phyloP scores from a whole-genome alignment of 1,140 invertebrate species.

The Drosophila ananassae region DNA sequence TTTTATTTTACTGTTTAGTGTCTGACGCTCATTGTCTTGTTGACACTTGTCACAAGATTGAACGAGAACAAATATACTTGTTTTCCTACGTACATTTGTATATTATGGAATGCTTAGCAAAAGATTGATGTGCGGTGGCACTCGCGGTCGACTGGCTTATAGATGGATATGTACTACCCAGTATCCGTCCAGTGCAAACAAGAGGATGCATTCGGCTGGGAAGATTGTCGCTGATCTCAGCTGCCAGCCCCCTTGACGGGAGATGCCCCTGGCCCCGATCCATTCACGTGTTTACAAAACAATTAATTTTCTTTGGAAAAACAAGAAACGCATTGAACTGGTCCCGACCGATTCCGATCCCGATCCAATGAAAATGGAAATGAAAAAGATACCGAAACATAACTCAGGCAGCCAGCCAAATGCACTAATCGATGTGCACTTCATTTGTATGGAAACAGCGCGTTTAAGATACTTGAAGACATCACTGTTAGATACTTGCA shows the following conservation, averaged over 20 bases:
- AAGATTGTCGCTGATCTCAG: conserved; percentile 35
- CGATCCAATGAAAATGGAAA: conserved; percentile 39
- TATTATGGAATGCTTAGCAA: conserved; percentile 48
- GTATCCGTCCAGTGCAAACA: conserved; percentile 21
- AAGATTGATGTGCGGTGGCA: conserved; percentile 66
- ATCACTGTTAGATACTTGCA: conserved; percentile 46
- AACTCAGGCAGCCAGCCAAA: conserved; percentile 66
- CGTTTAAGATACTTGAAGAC: conserved; percentile 64
- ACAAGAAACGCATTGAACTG: conserved; percentile 40
- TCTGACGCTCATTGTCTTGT: conserved; percentile 43
- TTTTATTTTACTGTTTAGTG: conserved; percentile 39
- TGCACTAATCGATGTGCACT: conserved; percentile 78
- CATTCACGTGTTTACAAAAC: conserved; percentile 76
- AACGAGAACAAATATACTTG: conserved; percentile 54
- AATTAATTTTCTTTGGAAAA: conserved; percentile 78
- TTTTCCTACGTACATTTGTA: conserved; percentile 29
- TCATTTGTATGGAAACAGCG: conserved; percentile 66
- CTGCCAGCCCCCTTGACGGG: conserved; percentile 22
- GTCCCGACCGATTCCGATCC: not conserved
- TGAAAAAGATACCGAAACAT: conserved; percentile 81
- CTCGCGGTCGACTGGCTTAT: conserved; percentile 49
- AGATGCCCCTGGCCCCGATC: conserved; percentile 30
- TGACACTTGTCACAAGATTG: conserved; percentile 66
- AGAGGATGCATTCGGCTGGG: conserved; percentile 7
- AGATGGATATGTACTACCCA: conserved; percentile 21